A percentile compares a stretch with the other conserved stretches of the same genome.
Conservation (phyloP, 2,888 invertebrate genomes). For the Campoplex nolae region DNA sequence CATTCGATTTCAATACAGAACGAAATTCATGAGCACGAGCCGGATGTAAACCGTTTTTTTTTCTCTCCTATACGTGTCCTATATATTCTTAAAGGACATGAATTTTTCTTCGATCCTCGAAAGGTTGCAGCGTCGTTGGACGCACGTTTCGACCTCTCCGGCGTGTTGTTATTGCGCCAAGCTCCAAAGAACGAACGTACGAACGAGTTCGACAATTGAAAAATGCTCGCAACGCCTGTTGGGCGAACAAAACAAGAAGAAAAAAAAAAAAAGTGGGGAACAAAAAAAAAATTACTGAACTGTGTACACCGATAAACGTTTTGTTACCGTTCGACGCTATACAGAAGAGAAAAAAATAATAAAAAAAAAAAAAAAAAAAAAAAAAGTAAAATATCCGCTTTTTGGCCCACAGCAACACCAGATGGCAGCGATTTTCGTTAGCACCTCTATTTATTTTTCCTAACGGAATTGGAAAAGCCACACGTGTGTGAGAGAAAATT, state of each 20-base stretch:
- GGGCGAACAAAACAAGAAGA: conserved; percentile 17
- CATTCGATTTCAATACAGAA: background rate
- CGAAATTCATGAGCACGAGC: background rate
- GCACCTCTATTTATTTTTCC: conserved; percentile 40
- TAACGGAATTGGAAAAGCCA: conserved; percentile 39
- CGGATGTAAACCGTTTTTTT: background rate
- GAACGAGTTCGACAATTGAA: conserved; percentile 61
- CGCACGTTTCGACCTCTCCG: conserved; percentile 56
- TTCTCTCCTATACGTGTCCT: background rate
- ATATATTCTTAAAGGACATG: conserved; percentile 1
- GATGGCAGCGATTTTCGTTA: conserved; percentile 65
- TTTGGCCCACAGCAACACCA: conserved; percentile 51
- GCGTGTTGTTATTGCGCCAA: conserved; percentile 30
- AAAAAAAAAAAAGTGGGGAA: conserved; percentile 40
- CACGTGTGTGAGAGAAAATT: conserved; percentile 54
- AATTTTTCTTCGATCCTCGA: conserved; percentile 20
- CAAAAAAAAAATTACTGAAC: conserved; percentile 36
- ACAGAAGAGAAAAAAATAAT: conserved; percentile 25
- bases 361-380: background rate
- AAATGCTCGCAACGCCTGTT: conserved; percentile 65
- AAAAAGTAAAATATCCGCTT: conserved; percentile 10
- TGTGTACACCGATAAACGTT: conserved; percentile 39
- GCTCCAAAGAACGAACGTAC: conserved; percentile 40
- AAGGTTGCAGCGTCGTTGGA: conserved; percentile 31
- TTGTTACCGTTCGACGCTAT: conserved; percentile 28